Conservation (phyloP, 2,113 vertebrate genomes). For the Pantherophis guttatus region DNA sequence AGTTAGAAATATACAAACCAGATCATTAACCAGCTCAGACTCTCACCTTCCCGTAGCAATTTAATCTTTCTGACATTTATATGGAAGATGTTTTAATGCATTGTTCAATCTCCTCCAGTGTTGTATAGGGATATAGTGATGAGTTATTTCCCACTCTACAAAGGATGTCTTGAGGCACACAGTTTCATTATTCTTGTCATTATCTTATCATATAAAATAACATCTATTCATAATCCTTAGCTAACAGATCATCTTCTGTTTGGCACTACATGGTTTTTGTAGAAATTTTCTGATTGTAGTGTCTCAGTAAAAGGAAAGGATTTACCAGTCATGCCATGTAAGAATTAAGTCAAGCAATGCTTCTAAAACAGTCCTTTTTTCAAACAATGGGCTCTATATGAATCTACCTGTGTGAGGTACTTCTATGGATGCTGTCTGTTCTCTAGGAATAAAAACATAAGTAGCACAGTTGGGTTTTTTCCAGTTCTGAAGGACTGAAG, state of each 20-base stretch:
- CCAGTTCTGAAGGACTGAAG: not conserved
- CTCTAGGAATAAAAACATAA: not conserved
- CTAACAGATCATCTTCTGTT: not conserved
- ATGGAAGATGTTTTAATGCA: not conserved
- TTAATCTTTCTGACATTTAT: constrained; percentile 10
- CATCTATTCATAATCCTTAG: not conserved
- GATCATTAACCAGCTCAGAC: constrained; percentile 2
- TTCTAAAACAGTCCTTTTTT: not conserved
- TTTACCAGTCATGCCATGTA: not conserved
- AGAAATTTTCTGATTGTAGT: not conserved
- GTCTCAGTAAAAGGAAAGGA: not conserved
- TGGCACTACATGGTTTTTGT: not conserved
- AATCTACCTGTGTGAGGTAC: not conserved
- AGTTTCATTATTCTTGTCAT: constrained; percentile 8
- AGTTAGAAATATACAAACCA: constrained; percentile 5
- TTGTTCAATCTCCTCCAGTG: not conserved
- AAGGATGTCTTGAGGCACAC: not conserved
- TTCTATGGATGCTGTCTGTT: not conserved
- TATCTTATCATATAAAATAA: not conserved
- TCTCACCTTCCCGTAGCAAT: not conserved
- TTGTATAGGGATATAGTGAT: not conserved
- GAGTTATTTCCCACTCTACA: not conserved
- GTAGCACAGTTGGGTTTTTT: not conserved
- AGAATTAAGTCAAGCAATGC: not conserved
- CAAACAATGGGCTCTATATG: not conserved